Evolutionary conservation across 2,797 vertebrate genomes (phyloP).

Genomic region (Nothura maculosa): DNA sequence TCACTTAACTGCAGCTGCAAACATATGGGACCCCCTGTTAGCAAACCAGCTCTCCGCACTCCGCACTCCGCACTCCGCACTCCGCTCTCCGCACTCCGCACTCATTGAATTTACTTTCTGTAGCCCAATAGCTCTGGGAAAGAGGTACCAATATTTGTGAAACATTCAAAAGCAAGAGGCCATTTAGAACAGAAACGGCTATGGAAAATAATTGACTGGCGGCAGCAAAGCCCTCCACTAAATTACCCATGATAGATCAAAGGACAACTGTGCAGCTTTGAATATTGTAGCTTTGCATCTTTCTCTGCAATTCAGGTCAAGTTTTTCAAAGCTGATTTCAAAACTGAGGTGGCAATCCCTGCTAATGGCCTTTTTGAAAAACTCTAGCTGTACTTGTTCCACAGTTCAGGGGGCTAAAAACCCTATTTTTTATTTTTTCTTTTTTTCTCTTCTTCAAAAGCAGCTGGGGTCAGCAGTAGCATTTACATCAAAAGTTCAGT

Average conservation of each 20-base stretch:
- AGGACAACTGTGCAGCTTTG: conserved; percentile 35
- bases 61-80: too few relatives aligned
- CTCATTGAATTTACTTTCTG: conserved; percentile 8
- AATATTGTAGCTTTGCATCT: conserved; percentile 51
- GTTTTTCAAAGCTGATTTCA: conserved; percentile 47
- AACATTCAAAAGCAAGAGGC: conserved; percentile 19
- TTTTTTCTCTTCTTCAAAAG: not conserved
- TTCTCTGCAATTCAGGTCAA: conserved; percentile 1
- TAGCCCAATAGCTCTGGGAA: not conserved
- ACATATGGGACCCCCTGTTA: not conserved
- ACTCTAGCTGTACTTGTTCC: conserved; percentile 8
- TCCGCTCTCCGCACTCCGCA: too few relatives aligned
- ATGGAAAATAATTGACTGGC: conserved; percentile 18
- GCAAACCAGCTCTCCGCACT: not conserved
- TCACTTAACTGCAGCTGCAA: conserved; percentile 42
- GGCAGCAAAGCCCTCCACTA: conserved; percentile 22
- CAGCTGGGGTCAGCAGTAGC: not conserved
- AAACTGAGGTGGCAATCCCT: not conserved
- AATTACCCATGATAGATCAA: conserved; percentile 55
- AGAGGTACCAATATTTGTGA: not conserved
- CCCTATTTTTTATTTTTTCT: too few relatives aligned
- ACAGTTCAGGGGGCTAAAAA: not conserved
- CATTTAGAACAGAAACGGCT: conserved; percentile 29
- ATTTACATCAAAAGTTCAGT: not conserved
- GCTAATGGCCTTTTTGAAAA: conserved; percentile 38